Percentiles rank a stretch among this genome's conserved stretches.
Conservation (phyloP, 2,888 invertebrate species). For the Tachina grossa region DNA sequence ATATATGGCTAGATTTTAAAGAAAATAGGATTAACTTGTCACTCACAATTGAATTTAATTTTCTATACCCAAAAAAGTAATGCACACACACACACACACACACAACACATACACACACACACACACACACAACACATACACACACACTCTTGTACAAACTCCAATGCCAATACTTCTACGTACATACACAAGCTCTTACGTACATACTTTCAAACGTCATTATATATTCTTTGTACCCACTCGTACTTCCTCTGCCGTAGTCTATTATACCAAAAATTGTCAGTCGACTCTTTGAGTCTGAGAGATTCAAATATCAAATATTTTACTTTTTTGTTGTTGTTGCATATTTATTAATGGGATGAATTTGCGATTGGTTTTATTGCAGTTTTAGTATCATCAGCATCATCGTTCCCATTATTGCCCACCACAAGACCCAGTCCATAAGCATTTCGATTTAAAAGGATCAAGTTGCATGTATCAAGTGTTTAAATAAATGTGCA, state of each 20-base stretch:
- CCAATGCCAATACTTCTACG: background rate
- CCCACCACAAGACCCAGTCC: background rate
- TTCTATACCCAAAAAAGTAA: slow-evolving; percentile 74
- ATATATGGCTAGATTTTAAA: slow-evolving; percentile 41
- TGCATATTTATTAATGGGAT: slow-evolving; percentile 50
- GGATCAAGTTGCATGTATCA: slow-evolving; percentile 61
- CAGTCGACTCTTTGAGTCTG: slow-evolving; percentile 48
- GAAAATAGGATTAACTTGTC: slow-evolving; percentile 80
- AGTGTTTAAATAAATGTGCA: slow-evolving; percentile 65
- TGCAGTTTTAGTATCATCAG: slow-evolving; percentile 42
- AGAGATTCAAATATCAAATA: slow-evolving; percentile 57
- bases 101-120: background rate
- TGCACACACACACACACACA: background rate
- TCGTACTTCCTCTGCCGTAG: background rate
- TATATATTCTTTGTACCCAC: background rate
- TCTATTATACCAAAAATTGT: slow-evolving; percentile 32
- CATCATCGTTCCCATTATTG: no score
- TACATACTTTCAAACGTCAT: background rate
- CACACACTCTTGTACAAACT: background rate
- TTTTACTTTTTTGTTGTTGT: slow-evolving; percentile 20
- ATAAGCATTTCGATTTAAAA: background rate
- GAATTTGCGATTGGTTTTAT: slow-evolving; percentile 60
- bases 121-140: no score
- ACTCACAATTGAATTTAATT: slow-evolving; percentile 81
- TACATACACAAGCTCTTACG: background rate